Evolutionary conservation across 1,140 invertebrate species (phyloP), one percentile per base, ranked within the genome.

Genomic region (Drosophila eugracilis): DNA sequence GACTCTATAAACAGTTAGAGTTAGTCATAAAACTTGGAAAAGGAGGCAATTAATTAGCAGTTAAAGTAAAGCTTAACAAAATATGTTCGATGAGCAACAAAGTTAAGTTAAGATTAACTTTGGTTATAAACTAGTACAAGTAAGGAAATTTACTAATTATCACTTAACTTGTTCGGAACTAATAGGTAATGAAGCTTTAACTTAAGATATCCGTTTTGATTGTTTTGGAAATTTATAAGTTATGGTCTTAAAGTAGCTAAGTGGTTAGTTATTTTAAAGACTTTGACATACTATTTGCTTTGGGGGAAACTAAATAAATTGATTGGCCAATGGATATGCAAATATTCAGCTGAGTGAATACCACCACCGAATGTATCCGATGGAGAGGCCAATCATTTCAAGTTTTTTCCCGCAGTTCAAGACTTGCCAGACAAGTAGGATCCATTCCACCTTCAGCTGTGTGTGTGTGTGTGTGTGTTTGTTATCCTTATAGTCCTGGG

Each of bases 341-440:
- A 48, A 36, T 58, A 49, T 37, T 59, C 22, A 47, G 15, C 28
- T 37, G 21, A 49, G 14, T 59, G 45, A 49, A 5, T 58, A 39
- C 15, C 28, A 9, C 12, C 10, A 21, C 12, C 19, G 17, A 12
- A 15, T 41, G 30, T 30, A 17, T 28, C 30, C 30, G 3, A 36
- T 45, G 17, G 14, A 17, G 54, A 17, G 34, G 24, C 58, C 58
- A 60, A 60, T 60, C 48, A 60, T 50, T 19, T 53, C 19, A 41
- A 39, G 41, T 26, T 44, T 36, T 48, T 58, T 62, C 14, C 10
- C 19, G n/a, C 12, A 66, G 12, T 32, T 42, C 6, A 67, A 65
- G 44, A n/a, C n/a, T 50, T 65, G 44, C 58, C 58, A 66, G 63
- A 67, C 63, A 67, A 48, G 59, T 49, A 53, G 58, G 48, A 53